Percentiles rank a stretch among this genome's conserved stretches.
These are phyloP conservation scores for Eospalax fontanierii DNA, from an alignment of 2,797 vertebrate species.

Conservation along the genomic window DNA sequence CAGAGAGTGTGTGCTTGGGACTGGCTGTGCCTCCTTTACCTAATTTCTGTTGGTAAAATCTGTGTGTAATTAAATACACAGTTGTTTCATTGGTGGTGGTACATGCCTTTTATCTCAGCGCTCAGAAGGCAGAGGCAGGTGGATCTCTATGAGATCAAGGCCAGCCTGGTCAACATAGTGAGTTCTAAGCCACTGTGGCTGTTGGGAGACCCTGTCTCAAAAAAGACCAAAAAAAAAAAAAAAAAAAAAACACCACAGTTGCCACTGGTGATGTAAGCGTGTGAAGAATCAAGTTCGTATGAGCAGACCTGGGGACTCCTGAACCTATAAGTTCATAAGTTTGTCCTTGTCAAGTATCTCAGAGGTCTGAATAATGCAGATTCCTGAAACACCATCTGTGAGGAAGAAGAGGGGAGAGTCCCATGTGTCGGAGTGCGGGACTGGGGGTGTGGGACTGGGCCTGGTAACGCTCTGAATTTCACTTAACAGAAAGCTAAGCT, in stretches of 20 bases:
- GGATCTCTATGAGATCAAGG: no score
- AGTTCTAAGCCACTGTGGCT: no score
- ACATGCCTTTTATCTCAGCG: no score
- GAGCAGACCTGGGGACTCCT: neutral
- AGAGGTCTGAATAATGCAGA: neutral
- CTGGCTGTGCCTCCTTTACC: neutral
- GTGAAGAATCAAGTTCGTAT: neutral
- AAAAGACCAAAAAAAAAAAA: no score
- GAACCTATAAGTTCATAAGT: neutral
- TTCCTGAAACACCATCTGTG: neutral
- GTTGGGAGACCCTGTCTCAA: no score
- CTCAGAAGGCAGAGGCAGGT: no score
- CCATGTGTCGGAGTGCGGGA: no score
- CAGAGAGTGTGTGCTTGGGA: neutral
- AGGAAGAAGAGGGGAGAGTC: neutral
- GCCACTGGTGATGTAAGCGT: neutral
- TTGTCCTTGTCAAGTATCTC: neutral
- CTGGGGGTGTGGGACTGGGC: neutral
- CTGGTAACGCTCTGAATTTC: neutral
- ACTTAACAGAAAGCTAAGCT: neutral
- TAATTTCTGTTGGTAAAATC: neutral
- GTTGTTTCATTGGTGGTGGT: no score
- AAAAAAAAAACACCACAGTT: neutral
- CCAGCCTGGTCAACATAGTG: no score
- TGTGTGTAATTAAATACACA: neutral